These are phyloP conservation scores for Stenotaenia linearis DNA, from an alignment of 2,888 invertebrate genomes.

Conservation along the genomic window DNA sequence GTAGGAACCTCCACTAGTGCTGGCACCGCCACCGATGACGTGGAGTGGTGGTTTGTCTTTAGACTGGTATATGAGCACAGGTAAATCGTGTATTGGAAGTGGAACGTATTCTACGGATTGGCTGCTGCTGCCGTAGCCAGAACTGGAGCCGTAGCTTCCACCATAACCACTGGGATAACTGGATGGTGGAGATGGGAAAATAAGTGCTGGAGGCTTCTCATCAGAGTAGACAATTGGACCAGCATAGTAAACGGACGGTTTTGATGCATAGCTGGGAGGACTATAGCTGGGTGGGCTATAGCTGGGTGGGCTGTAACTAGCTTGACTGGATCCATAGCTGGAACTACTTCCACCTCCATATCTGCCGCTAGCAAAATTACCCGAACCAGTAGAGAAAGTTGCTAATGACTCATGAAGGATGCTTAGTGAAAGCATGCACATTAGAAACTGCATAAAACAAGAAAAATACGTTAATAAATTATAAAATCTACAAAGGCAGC, in stretches of 20 bases:
- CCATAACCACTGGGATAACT: slow-evolving; percentile 37
- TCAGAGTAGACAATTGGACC: slow-evolving; percentile 43
- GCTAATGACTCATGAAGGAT: not conserved
- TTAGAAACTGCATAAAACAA: not conserved
- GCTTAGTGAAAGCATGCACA: not conserved
- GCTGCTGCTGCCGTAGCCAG: slow-evolving; percentile 36
- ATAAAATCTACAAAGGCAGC: no score
- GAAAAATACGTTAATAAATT: not conserved
- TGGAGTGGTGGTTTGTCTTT: slow-evolving; percentile 46
- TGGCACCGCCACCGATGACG: slow-evolving; percentile 39
- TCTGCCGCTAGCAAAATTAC: not conserved
- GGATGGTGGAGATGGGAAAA: slow-evolving; percentile 41
- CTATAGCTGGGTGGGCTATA: not conserved
- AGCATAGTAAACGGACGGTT: slow-evolving; percentile 41
- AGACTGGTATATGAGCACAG: slow-evolving; percentile 46
- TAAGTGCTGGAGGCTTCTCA: slow-evolving; percentile 42
- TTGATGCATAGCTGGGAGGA: not conserved
- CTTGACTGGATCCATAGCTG: not conserved
- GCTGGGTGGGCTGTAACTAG: not conserved
- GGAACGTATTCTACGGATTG: slow-evolving; percentile 45
- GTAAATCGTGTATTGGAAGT: slow-evolving; percentile 46
- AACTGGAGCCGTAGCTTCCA: slow-evolving; percentile 34
- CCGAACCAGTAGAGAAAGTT: not conserved
- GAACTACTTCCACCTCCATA: not conserved
- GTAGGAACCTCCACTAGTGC: not conserved